These are phyloP conservation scores for Rachycentron canadum DNA, from an alignment of 2,797 vertebrate genomes.

Conservation along the genomic window DNA sequence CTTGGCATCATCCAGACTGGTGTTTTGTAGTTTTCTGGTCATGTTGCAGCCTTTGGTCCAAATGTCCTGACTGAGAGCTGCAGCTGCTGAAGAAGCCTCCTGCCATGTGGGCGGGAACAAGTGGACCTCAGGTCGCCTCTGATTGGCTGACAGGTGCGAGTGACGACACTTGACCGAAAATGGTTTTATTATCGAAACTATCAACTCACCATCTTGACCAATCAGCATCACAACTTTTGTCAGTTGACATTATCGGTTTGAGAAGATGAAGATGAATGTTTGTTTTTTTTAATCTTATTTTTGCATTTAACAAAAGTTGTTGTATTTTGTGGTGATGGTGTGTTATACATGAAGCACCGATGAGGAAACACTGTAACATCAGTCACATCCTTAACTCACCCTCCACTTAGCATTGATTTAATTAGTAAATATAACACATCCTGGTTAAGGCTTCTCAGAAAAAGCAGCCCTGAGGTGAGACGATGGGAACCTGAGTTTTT, in stretches of 20 bases:
- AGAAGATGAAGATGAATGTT: too few relatives aligned
- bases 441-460: not conserved
- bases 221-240: not conserved
- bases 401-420: not conserved
- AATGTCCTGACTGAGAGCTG: slow-evolving; percentile 28
- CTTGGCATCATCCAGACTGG: slow-evolving; percentile 55
- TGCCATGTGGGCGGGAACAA: slow-evolving; percentile 26
- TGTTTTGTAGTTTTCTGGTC: slow-evolving; percentile 63
- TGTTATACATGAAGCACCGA: not conserved
- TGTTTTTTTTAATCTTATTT: too few relatives aligned
- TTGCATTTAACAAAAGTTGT: not conserved
- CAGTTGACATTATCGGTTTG: too few relatives aligned
- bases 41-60: slow-evolving; percentile 51
- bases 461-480: slow-evolving; percentile 55
- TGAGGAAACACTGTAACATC: not conserved
- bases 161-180: slow-evolving; percentile 40
- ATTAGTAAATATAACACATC: not conserved
- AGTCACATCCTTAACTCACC: not conserved
- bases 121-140: slow-evolving; percentile 16
- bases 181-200: slow-evolving; percentile 29
- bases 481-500: slow-evolving; percentile 67
- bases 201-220: not conserved
- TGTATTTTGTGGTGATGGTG: not conserved
- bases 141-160: slow-evolving; percentile 74
- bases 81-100: slow-evolving; percentile 2